Percentiles rank a stretch among this genome's conserved stretches.
Conservation (phyloP, 2,113 vertebrate species). For the Tyrannus savana region DNA sequence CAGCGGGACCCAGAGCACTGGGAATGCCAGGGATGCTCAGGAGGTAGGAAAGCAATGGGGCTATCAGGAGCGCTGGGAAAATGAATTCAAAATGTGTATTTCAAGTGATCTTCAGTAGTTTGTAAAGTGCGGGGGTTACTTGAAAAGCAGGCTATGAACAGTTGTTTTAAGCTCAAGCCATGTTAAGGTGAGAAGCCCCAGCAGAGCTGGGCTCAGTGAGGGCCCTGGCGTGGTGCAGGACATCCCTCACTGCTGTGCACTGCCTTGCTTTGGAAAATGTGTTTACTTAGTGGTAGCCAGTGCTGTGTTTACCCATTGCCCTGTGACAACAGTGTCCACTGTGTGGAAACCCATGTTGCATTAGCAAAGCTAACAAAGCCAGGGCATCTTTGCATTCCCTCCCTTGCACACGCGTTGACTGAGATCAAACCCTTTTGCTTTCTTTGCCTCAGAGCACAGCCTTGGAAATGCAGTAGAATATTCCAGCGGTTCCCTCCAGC, state of each 20-base stretch:
- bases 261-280: not conserved
- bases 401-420: not conserved
- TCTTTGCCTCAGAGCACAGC: not conserved
- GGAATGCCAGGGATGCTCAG: not conserved
- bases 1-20: not conserved
- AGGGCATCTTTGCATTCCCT: not conserved
- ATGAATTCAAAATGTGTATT: not conserved
- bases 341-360: not conserved
- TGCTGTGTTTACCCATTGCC: not conserved
- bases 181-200: not conserved
- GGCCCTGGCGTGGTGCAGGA: accelerated
- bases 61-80: not conserved
- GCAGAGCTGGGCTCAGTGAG: accelerated
- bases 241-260: not conserved
- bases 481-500: not conserved
- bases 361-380: not conserved
- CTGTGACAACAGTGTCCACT: not conserved
- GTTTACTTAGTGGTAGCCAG: not conserved
- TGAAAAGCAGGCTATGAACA: not conserved
- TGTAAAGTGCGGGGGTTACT: not conserved
- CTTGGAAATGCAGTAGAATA: not conserved
- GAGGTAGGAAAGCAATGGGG: not conserved
- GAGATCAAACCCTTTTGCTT: not conserved
- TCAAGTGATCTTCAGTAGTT: not conserved
- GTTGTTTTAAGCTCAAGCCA: not conserved